Evolutionary conservation across 2,113 vertebrate species (phyloP).

Genomic region (Esox niger): DNA sequence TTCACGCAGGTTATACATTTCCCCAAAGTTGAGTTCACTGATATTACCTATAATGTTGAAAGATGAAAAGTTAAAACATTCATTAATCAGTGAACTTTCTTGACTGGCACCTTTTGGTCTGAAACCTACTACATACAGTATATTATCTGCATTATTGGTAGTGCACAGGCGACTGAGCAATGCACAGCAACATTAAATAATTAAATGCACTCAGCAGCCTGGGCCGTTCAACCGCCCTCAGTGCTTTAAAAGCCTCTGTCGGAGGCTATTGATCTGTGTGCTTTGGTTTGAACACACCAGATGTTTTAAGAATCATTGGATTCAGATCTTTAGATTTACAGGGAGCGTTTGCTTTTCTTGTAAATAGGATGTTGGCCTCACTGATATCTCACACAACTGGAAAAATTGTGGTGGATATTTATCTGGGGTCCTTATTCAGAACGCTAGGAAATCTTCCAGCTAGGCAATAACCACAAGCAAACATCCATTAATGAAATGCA

Average conservation of each 20-base stretch:
- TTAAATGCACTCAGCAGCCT: constrained; percentile 55
- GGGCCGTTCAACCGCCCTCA: constrained; percentile 53
- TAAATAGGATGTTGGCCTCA: neutral
- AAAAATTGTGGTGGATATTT: too few species aligned
- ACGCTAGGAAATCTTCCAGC: too few species aligned
- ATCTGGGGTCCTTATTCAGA: too few species aligned
- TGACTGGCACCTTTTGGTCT: too few species aligned
- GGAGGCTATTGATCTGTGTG: constrained; percentile 64
- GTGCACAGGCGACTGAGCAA: constrained; percentile 47
- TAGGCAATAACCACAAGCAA: too few species aligned
- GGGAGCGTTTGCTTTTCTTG: neutral
- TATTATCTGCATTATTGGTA: constrained; percentile 45
- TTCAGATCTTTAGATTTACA: neutral
- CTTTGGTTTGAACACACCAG: constrained; percentile 14
- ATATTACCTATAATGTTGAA: too few species aligned
- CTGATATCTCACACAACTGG: neutral
- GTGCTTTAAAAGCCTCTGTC: constrained; percentile 65
- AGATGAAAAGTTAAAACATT: too few species aligned
- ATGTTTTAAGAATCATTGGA: constrained; percentile 2
- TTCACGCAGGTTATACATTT: too few species aligned
- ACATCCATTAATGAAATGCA: too few species aligned
- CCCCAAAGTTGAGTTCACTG: too few species aligned
- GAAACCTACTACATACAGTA: too few species aligned
- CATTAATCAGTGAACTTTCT: too few species aligned
- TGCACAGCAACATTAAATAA: constrained; percentile 59